Percentiles rank a stretch among this genome's conserved stretches.
These are phyloP conservation scores for Petrolisthes manimaculis DNA, from an alignment of 2,888 invertebrate genomes.

Conservation along the genomic window DNA sequence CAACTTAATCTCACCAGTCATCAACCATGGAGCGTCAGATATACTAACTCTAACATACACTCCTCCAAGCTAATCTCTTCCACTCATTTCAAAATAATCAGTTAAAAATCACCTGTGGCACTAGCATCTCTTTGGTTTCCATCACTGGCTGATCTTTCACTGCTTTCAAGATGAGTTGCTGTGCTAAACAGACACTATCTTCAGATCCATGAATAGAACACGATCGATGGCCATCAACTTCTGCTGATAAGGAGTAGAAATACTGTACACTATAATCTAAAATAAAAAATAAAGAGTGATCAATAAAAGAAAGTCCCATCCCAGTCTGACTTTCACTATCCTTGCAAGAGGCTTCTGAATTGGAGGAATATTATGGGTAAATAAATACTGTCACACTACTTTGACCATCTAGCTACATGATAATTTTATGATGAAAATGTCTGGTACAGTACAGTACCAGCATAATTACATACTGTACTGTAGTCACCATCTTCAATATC, in stretches of 20 bases:
- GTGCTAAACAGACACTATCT: constrained; percentile 80
- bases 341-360: no score
- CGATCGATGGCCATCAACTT: constrained; percentile 74
- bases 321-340: no score
- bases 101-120: constrained; percentile 72
- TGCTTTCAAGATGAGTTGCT: constrained; percentile 78
- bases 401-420: not conserved
- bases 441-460: not conserved
- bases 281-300: no score
- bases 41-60: no score
- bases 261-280: no score
- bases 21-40: no score
- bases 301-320: no score
- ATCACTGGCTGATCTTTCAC: constrained; percentile 79
- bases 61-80: no score
- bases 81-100: not conserved
- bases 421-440: constrained; percentile 16
- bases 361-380: not conserved
- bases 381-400: not conserved
- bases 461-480: no score
- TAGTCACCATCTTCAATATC: no score
- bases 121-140: constrained; percentile 77
- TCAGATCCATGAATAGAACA: constrained; percentile 80
- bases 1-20: no score
- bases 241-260: constrained; percentile 6